phyloP scores from a whole-genome alignment of 1,140 invertebrate genomes.

The Drosophila ambigua region DNA sequence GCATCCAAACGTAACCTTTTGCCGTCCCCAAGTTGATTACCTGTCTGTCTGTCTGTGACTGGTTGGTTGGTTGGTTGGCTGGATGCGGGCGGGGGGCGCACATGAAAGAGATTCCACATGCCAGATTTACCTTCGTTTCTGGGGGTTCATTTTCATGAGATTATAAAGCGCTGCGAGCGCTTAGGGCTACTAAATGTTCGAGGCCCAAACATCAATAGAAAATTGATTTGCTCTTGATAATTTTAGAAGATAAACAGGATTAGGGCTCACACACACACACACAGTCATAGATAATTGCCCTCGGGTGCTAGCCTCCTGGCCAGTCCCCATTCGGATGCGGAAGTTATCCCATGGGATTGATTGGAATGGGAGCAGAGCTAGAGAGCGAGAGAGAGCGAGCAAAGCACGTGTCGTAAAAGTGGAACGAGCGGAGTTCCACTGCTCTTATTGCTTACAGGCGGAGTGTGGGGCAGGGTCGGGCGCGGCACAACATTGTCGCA shows the following conservation, averaged over 20 bases:
- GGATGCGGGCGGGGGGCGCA: background rate
- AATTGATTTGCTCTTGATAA: conserved; percentile 63
- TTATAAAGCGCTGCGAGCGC: conserved; percentile 41
- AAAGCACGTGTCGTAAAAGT: conserved; percentile 35
- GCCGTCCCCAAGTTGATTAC: conserved; percentile 31
- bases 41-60: background rate
- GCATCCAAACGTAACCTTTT: conserved; percentile 17
- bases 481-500: conserved; percentile 51
- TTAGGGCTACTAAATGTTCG: conserved; percentile 26
- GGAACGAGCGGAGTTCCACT: conserved; percentile 10
- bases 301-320: background rate
- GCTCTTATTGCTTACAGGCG: conserved; percentile 53
- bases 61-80: too few species aligned
- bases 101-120: conserved; percentile 48
- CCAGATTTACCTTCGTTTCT: conserved; percentile 40
- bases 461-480: too few species aligned
- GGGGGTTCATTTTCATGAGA: conserved; percentile 57
- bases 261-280: conserved; percentile 6
- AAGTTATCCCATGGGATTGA: conserved; percentile 22
- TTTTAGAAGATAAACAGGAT: conserved; percentile 56
- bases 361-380: conserved; percentile 24
- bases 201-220: conserved; percentile 50
- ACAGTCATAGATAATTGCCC: conserved; percentile 44
- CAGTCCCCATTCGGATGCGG: background rate
- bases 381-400: too few species aligned